Evolutionary conservation across 2,113 vertebrate species (phyloP), one percentile per base, ranked within the genome.

Genomic region (Alouatta palliata): DNA sequence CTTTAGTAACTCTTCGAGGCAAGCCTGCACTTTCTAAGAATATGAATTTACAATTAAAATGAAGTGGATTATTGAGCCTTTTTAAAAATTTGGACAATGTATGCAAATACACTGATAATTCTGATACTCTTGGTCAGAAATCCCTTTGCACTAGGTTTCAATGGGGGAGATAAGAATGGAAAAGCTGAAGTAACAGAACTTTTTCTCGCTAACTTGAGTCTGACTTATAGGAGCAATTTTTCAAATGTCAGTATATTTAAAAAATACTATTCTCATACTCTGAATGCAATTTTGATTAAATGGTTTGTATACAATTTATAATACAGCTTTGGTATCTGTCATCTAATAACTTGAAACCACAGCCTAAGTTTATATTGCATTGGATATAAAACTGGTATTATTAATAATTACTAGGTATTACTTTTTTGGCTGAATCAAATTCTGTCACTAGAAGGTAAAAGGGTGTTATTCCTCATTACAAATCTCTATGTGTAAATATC

Each of bases 1-100:
- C 8, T 58, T 58, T 23, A 81, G 91, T 14, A 73, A 66, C 37
- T 45, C 14, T 66, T 77, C 20, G 14, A 27, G 49, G 58, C 68
- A 30, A 77, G 52, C 61, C 43, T 91, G 20, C 8, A 95, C 96
- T 98, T 97, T 98, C 97, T 90, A 98, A 97, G 97, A 97, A 97
- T 88, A 90, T 92, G 14, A 94, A 96, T 98, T 97, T 97, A 95
- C 94, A 96, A 97, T 96, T 87, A 96, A 97, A 97, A 97, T 94
- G 79, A 97, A 92, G 52, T 61, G 16, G 47, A 96, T 43, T 87
- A 52, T 81, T 35, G 66, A 84, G 71, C 35, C 25, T 90, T 94
- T 56, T 43, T 1, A 58, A 95, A 92, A 71, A 89, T 40, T 0
- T 20, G 3, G 12, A 43, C 27, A 90, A 54, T 54, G 1, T 68